A percentile compares a stretch with the other conserved stretches of the same genome.
Evolutionary conservation across 2,888 invertebrate genomes (phyloP).

Genomic region (Neoaliturus tenellus): DNA sequence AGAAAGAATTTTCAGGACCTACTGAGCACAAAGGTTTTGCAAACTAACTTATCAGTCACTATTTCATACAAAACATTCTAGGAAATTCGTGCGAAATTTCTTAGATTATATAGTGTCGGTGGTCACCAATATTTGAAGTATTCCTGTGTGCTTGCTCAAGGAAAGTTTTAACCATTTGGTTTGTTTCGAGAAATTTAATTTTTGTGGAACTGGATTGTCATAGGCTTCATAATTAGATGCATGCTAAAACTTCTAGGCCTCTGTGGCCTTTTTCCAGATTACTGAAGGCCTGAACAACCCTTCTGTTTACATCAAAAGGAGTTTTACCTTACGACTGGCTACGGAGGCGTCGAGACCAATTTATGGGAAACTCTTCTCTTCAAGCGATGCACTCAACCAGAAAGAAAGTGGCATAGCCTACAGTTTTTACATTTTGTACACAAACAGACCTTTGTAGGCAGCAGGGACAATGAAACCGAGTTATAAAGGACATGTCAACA

Average conservation of each 20-base stretch:
- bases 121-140: too few species aligned
- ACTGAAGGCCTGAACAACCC: constrained; percentile 35
- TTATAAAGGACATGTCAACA: not conserved
- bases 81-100: too few species aligned
- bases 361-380: not conserved
- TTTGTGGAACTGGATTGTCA: not conserved
- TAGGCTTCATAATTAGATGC: constrained; percentile 35
- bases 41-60: too few species aligned
- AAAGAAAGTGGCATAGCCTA: not conserved
- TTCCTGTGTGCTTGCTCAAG: not conserved
- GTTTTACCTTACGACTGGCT: not conserved
- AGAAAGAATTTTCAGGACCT: too few species aligned
- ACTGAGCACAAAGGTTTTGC: too few species aligned
- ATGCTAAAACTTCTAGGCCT: constrained; percentile 20
- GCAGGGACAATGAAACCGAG: constrained; percentile 18
- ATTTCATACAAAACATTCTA: too few species aligned
- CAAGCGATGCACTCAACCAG: not conserved
- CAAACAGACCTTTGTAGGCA: not conserved
- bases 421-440: not conserved
- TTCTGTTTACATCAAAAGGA: constrained; percentile 30
- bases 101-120: too few species aligned
- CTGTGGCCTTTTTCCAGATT: constrained; percentile 36
- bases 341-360: not conserved
- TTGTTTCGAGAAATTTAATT: not conserved
- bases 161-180: not conserved